Percentiles rank a stretch among this genome's conserved stretches.
phyloP scores from a whole-genome alignment of 1,140 invertebrate species.

The Drosophila willistoni region DNA sequence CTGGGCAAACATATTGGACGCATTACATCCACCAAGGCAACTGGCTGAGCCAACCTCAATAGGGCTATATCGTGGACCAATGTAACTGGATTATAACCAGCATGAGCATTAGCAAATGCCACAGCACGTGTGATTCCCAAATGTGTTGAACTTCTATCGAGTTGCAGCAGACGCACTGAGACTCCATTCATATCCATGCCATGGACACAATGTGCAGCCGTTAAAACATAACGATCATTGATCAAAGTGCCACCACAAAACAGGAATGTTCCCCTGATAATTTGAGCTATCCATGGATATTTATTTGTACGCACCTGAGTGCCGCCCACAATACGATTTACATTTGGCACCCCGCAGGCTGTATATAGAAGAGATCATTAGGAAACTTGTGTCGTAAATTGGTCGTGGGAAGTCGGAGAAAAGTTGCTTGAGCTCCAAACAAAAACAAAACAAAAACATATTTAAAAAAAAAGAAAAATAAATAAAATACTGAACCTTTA shows the following conservation, averaged over 20 bases:
- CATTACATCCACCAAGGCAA: conserved; percentile 90
- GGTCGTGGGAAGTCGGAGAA: neutral
- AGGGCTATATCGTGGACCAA: conserved; percentile 93
- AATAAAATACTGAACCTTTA: no score
- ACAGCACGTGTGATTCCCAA: conserved; percentile 60
- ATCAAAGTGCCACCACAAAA: conserved; percentile 80
- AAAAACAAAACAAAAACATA: neutral
- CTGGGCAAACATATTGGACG: conserved; percentile 93
- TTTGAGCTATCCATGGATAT: conserved; percentile 80
- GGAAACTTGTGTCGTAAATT: neutral
- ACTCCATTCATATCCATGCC: conserved; percentile 86
- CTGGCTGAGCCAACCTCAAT: conserved; percentile 85
- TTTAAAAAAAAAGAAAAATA: no score
- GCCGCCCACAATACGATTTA: conserved; percentile 81
- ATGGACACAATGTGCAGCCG: conserved; percentile 84
- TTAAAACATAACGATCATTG: conserved; percentile 84
- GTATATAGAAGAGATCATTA: conserved; percentile 16
- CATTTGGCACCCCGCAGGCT: conserved; percentile 79
- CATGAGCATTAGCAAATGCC: conserved; percentile 56
- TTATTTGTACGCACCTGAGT: conserved; percentile 72
- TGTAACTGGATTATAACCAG: conserved; percentile 62
- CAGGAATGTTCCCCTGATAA: conserved; percentile 57
- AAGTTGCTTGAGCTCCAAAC: neutral
- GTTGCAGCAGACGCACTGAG: conserved; percentile 88
- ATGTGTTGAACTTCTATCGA: conserved; percentile 86